Base-by-base conservation (phyloP, 2,888 invertebrate species). In the Cheilosia grossa region DNA sequence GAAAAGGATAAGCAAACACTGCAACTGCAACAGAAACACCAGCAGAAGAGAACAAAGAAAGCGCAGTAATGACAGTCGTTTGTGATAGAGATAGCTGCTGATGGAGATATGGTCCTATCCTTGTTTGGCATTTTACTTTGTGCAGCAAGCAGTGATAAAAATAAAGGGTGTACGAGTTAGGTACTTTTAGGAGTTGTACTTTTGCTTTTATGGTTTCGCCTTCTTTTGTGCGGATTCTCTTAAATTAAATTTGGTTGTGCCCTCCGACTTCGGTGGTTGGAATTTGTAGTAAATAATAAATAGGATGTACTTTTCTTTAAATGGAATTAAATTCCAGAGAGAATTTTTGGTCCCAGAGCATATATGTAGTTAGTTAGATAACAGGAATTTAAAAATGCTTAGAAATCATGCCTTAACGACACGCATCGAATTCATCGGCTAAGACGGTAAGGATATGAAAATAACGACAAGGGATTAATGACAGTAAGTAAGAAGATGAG, bases 31-130 rank as follows among this genome's bases (percentile, higher is more conserved):
- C 53, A 70, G 64, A 70, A 70, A 17, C 61, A 42, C 4, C 74
- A 82, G 30, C 78, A 70, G 27, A 85, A 72, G 66, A 70, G 56
- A n/a, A 81, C 54, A 6, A 85, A 77, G 49, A 85, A 77, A 72
- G 66, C 49, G 33, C 63, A 49, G 21, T 82, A 81, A 81, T 66
- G 49, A 67, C 27, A 4, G 66, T 53, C 63, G 27, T 44, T 64
- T 53, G 17, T 17, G 47, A n/a, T 15, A 58, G 47, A 44, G 24
- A 19, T 44, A 5, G 37, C 13, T 37, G n/a, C n/a, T 5, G 5
- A 17, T n/a, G 1, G 5, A 13, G 7, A 33, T 9, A 54, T 30
- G 17, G 9, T 49, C 13, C 44, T 49, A 9, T 40, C 56, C 40
- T 27, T 30, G n/a, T 56, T 37, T 67, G 44, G 47, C 15, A 6